phyloP scores from a whole-genome alignment of 37 sponge, comb jelly and placozoan genomes.

The Mnemiopsis leidyi region DNA sequence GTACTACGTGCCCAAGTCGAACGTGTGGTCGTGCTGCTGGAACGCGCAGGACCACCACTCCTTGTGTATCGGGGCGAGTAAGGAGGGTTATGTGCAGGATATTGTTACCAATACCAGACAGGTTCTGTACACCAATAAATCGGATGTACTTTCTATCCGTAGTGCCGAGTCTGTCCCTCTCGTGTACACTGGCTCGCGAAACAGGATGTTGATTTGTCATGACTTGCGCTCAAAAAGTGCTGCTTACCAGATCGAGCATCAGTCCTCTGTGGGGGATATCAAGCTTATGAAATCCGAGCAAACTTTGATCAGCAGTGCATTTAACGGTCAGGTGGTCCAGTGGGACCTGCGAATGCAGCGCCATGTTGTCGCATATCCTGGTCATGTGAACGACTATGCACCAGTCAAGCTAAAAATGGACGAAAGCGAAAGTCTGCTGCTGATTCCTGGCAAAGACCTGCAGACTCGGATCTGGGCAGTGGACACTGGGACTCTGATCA shows the following conservation, averaged over 20 bases:
- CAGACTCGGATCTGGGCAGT: slow-evolving; percentile 48
- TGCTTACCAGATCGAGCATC: slow-evolving; percentile 16
- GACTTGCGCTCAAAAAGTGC: not conserved
- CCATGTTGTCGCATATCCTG: slow-evolving; percentile 7
- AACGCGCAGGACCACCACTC: slow-evolving; percentile 11
- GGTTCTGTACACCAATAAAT: not conserved
- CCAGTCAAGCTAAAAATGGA: not conserved
- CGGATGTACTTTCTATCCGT: slow-evolving; percentile 2
- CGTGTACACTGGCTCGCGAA: slow-evolving; percentile 22
- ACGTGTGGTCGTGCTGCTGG: not conserved
- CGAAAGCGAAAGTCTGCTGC: slow-evolving; percentile 24
- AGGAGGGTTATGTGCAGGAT: slow-evolving; percentile 17
- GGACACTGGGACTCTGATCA: not conserved
- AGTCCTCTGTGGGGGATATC: slow-evolving; percentile 12
- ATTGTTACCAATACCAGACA: slow-evolving; percentile 7
- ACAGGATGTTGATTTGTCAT: not conserved
- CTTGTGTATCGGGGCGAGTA: slow-evolving; percentile 8
- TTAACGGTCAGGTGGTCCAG: slow-evolving; percentile 44
- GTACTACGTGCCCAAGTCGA: not conserved
- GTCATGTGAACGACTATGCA: slow-evolving; percentile 28
- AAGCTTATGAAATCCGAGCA: not conserved
- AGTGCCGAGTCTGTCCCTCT: not conserved
- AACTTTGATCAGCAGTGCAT: slow-evolving; percentile 1
- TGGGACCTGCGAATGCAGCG: not conserved
- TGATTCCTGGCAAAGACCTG: slow-evolving; percentile 31